phyloP scores from a whole-genome alignment of 1,140 invertebrate species.

The Neotoxoptera formosana region DNA sequence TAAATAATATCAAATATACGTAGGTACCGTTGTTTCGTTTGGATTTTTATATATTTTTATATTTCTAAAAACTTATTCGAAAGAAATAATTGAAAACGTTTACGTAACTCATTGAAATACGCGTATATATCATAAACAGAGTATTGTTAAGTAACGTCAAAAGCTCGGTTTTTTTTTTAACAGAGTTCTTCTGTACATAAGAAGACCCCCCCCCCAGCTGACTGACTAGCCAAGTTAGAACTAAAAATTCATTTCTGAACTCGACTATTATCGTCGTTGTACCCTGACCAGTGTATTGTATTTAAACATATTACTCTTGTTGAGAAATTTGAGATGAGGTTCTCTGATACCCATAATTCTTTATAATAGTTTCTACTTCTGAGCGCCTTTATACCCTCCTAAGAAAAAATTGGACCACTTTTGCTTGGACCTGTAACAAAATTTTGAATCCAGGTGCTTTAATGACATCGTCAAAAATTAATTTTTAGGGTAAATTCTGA shows the following conservation, averaged over 20 bases:
- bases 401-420: background rate
- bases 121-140: background rate
- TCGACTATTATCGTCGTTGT: background rate
- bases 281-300: background rate
- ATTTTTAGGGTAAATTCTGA: no score
- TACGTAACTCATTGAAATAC: background rate
- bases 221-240: background rate
- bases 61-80: background rate
- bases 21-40: background rate
- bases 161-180: background rate
- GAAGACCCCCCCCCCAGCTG: background rate
- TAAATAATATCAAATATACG: no score
- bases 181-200: background rate
- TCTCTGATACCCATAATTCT: background rate
- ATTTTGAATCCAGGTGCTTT: background rate
- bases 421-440: background rate
- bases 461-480: no score
- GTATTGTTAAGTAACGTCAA: background rate
- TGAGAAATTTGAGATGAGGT: background rate
- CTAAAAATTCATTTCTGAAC: background rate
- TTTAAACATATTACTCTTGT: background rate
- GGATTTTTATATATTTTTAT: background rate
- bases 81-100: background rate
- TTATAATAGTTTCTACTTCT: background rate
- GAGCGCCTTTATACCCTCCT: background rate